Evolutionary conservation across 2,888 invertebrate species (phyloP).

Genomic region (Pseudeuparius sepicola): DNA sequence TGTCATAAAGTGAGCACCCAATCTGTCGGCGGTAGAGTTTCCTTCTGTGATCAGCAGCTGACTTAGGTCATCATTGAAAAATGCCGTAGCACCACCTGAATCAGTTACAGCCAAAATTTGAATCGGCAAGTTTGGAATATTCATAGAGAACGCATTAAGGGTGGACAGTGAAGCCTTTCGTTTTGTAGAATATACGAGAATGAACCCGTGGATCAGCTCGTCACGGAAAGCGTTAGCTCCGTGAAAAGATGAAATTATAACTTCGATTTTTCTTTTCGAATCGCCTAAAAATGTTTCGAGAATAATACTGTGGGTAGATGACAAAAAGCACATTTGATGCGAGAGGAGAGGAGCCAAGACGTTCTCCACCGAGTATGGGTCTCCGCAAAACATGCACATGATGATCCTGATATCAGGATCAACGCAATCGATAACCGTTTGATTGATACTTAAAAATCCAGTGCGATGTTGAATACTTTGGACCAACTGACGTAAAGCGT

Average conservation of each 20-base stretch:
- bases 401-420: conserved; percentile 84
- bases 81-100: conserved; percentile 78
- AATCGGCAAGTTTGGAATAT: conserved; percentile 84
- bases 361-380: conserved; percentile 83
- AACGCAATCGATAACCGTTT: conserved; percentile 61
- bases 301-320: conserved; percentile 78
- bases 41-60: conserved; percentile 89
- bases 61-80: conserved; percentile 81
- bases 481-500: conserved; percentile 64
- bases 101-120: conserved; percentile 92
- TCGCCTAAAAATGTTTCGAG: conserved; percentile 88
- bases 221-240: conserved; percentile 87
- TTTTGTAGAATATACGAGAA: conserved; percentile 89
- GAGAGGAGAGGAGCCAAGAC: conserved; percentile 79
- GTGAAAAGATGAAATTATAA: conserved; percentile 89
- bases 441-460: conserved; percentile 61
- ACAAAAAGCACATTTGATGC: conserved; percentile 78
- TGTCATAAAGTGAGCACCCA: conserved; percentile 87
- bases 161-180: conserved; percentile 90
- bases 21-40: conserved; percentile 80
- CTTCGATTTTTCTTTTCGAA: conserved; percentile 78
- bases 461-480: conserved; percentile 70
- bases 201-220: conserved; percentile 88
- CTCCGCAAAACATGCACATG: conserved; percentile 95
- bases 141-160: conserved; percentile 85